phyloP scores from a whole-genome alignment of 2,888 invertebrate species.

The Epirrhoe alternata region DNA sequence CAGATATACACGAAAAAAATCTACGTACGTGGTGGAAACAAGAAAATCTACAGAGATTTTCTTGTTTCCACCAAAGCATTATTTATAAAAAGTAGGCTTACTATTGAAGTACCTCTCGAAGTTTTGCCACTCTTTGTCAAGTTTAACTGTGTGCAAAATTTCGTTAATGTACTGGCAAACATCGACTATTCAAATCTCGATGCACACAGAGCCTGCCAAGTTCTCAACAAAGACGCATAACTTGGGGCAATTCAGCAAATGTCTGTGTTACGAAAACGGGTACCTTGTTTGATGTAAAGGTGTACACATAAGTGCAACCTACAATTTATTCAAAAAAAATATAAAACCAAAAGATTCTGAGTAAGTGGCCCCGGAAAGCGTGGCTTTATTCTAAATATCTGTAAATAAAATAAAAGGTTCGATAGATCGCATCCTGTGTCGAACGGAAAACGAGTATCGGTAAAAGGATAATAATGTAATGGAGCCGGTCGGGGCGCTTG shows the following conservation, averaged over 20 bases:
- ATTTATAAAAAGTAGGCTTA: constrained; percentile 1
- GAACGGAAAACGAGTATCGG: constrained; percentile 60
- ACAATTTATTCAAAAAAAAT: background rate
- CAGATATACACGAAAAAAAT: too few species aligned
- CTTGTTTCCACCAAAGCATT: background rate
- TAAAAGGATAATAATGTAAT: constrained; percentile 74
- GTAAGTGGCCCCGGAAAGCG: background rate
- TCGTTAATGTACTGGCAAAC: constrained; percentile 50
- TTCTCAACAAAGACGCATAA: constrained; percentile 41
- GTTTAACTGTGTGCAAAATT: constrained; percentile 54
- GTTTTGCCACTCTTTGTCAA: constrained; percentile 47
- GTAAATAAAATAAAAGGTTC: constrained; percentile 24
- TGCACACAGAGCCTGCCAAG: constrained; percentile 44
- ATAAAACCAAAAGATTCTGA: background rate
- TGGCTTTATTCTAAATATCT: constrained; percentile 2
- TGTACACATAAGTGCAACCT: background rate
- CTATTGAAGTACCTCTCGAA: background rate
- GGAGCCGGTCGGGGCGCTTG: constrained; percentile 66
- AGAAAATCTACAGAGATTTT: too few species aligned
- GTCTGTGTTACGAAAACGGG: constrained; percentile 31
- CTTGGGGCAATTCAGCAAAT: constrained; percentile 32
- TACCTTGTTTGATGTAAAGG: constrained; percentile 9
- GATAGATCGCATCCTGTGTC: constrained; percentile 37
- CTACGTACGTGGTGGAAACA: too few species aligned
- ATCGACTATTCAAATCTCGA: constrained; percentile 43